These are phyloP conservation scores for Desoria tigrina DNA, from an alignment of 2,888 invertebrate genomes.

Conservation along the genomic window DNA sequence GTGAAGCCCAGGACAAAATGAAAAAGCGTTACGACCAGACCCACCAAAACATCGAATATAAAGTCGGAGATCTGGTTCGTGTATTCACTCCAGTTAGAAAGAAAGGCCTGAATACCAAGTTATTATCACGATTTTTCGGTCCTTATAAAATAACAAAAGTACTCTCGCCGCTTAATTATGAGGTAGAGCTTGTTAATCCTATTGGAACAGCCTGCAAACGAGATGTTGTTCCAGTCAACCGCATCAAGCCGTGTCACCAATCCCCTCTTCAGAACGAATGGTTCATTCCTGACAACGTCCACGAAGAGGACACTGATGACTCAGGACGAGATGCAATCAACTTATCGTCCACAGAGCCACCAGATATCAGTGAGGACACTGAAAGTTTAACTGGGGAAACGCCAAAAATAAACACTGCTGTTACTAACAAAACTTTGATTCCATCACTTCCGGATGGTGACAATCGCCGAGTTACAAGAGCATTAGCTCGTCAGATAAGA, in stretches of 20 bases:
- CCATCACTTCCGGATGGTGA: no score
- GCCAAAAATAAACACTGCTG: no score
- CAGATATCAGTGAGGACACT: not conserved
- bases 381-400: no score
- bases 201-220: not conserved
- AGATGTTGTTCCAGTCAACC: slow-evolving; percentile 16
- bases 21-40: slow-evolving; percentile 19
- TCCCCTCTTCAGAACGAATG: not conserved
- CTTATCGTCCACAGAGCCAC: no score
- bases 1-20: slow-evolving; percentile 1
- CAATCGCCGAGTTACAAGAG: no score
- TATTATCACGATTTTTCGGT: slow-evolving; percentile 18
- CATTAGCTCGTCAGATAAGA: no score
- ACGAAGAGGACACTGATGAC: not conserved
- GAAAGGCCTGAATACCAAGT: slow-evolving; percentile 18
- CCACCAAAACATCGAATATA: slow-evolving; percentile 4
- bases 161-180: slow-evolving; percentile 18
- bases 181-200: slow-evolving; percentile 17
- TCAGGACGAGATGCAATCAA: no score
- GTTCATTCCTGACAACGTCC: no score
- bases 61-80: slow-evolving; percentile 24
- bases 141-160: slow-evolving; percentile 16
- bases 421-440: no score
- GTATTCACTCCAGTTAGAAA: slow-evolving; percentile 21
- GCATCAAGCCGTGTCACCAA: not conserved